Conservation (phyloP, 2,797 vertebrate species). For the Etheostoma perlongum region DNA sequence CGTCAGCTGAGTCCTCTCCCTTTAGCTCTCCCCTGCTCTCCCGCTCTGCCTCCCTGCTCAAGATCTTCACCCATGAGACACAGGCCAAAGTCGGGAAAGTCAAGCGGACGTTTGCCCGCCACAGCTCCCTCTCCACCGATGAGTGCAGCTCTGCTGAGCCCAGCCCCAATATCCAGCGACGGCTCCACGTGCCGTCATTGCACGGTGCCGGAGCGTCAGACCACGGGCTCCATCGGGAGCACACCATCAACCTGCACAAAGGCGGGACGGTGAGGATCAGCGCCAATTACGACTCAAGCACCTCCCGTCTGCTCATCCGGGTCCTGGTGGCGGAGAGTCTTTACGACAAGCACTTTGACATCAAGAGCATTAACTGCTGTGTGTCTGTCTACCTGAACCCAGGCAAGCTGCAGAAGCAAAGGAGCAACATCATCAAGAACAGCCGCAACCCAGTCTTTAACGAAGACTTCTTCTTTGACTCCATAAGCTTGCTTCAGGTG, state of each 20-base stretch:
- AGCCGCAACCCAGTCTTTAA: conserved; percentile 96
- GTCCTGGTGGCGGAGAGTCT: conserved; percentile 91
- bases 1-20: conserved; percentile 95
- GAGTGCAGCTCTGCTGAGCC: conserved; percentile 95
- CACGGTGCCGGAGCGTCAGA: conserved; percentile 73
- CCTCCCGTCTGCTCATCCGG: conserved; percentile 90
- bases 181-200: conserved; percentile 87
- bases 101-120: conserved; percentile 91
- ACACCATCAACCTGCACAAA: conserved; percentile 88
- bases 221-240: conserved; percentile 76
- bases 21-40: conserved; percentile 95
- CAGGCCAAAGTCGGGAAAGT: conserved; percentile 95
- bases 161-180: conserved; percentile 91
- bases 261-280: conserved; percentile 90
- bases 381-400: conserved; percentile 94
- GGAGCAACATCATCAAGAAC: conserved; percentile 98
- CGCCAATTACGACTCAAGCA: conserved; percentile 90
- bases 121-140: conserved; percentile 95
- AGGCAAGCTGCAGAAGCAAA: conserved; percentile 96
- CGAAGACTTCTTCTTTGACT: conserved; percentile 98
- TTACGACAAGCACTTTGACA: conserved; percentile 90
- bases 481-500: conserved; percentile 87
- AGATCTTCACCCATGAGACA: conserved; percentile 94
- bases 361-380: conserved; percentile 96
- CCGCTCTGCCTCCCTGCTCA: conserved; percentile 94